Percentiles rank a stretch among this genome's conserved stretches.
These are phyloP conservation scores for Phyllostomus hastatus DNA, from an alignment of 2,113 vertebrate species.

Conservation along the genomic window DNA sequence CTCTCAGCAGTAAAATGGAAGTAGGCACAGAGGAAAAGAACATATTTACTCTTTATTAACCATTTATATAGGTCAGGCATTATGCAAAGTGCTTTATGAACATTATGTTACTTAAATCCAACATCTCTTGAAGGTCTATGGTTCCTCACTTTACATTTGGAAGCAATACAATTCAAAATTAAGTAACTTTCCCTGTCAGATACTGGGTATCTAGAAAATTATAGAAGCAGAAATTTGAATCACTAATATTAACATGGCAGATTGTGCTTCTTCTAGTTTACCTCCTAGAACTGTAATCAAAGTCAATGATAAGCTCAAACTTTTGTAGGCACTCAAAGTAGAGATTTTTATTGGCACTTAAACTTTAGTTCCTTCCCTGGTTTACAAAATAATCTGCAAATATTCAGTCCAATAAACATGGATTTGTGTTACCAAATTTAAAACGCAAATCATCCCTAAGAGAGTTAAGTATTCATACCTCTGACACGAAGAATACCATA, in stretches of 20 bases:
- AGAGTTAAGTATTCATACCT: neutral
- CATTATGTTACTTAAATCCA: constrained; percentile 26
- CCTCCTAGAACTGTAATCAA: neutral
- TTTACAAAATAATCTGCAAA: constrained; percentile 5
- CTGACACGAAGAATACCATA: neutral
- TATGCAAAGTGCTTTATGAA: neutral
- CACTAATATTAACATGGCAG: neutral
- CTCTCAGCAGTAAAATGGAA: constrained; percentile 4
- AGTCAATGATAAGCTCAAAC: neutral
- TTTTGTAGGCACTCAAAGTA: neutral
- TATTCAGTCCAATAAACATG: neutral
- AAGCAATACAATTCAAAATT: constrained; percentile 31
- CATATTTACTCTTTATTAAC: neutral
- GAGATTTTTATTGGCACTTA: neutral
- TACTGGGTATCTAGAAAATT: constrained; percentile 6
- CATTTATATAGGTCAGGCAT: neutral
- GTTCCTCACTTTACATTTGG: neutral
- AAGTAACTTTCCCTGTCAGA: neutral
- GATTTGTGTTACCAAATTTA: neutral
- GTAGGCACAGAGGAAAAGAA: constrained; percentile 15
- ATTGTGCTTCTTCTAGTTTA: constrained; percentile 12
- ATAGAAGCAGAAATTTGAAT: neutral
- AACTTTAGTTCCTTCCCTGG: neutral
- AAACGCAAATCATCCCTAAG: neutral
- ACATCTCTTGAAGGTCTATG: neutral